These are phyloP conservation scores for Agapostemon virescens DNA, from an alignment of 2,888 invertebrate genomes.

Conservation along the genomic window DNA sequence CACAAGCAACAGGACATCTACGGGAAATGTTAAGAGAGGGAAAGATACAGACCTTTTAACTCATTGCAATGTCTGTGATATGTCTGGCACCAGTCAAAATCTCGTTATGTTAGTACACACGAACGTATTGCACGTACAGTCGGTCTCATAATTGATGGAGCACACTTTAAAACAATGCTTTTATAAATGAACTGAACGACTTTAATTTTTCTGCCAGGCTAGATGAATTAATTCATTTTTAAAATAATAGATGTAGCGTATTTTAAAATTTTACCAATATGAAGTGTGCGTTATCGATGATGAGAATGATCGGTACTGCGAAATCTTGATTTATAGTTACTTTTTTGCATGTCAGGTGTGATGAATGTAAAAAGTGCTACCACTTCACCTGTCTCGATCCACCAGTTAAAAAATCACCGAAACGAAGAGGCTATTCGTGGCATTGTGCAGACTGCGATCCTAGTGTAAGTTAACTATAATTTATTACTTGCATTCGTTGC, in stretches of 20 bases:
- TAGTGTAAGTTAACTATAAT: conserved; percentile 84
- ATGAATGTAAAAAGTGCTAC: conserved; percentile 93
- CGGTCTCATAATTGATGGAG: neutral
- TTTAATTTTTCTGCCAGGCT: neutral
- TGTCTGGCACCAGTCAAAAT: conserved; percentile 84
- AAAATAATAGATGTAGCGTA: too few species aligned
- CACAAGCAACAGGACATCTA: conserved; percentile 64
- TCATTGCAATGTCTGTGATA: conserved; percentile 86
- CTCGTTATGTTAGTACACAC: conserved; percentile 84
- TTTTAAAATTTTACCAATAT: too few species aligned
- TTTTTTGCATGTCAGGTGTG: conserved; percentile 85
- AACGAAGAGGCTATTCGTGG: conserved; percentile 96
- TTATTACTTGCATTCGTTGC: conserved; percentile 43
- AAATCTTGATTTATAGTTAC: conserved; percentile 7
- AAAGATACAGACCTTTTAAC: conserved; percentile 81
- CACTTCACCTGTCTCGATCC: conserved; percentile 97
- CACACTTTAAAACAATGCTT: neutral
- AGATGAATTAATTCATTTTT: neutral
- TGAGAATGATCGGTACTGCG: neutral
- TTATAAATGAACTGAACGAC: neutral
- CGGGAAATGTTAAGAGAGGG: conserved; percentile 72
- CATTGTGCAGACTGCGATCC: conserved; percentile 97
- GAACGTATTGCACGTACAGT: conserved; percentile 29
- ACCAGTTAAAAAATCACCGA: conserved; percentile 95
- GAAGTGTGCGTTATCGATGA: neutral